Conservation (phyloP, 2,113 vertebrate genomes). For the Spermophilus dauricus region DNA sequence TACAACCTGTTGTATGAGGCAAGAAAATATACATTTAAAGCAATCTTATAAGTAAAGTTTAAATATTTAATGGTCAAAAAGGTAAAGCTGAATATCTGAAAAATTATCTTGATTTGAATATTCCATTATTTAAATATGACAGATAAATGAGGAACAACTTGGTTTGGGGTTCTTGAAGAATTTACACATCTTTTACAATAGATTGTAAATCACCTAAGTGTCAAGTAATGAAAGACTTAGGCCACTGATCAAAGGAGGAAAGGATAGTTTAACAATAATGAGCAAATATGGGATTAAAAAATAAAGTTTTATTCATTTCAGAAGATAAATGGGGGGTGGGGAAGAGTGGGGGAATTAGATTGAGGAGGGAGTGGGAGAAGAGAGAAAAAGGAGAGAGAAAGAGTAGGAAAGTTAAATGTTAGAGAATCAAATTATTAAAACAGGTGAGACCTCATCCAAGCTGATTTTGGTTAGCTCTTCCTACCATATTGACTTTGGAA, state of each 20-base stretch:
- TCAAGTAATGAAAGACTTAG: slow-evolving; percentile 27
- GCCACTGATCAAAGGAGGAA: slow-evolving; percentile 2
- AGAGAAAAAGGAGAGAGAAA: background rate
- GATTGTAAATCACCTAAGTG: background rate
- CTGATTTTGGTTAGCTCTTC: background rate
- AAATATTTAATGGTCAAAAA: background rate
- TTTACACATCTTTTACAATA: slow-evolving; percentile 29
- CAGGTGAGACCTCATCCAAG: background rate
- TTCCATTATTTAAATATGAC: background rate
- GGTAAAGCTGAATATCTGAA: background rate
- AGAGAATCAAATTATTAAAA: background rate
- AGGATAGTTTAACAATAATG: background rate
- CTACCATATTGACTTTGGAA: background rate
- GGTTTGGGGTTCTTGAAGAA: background rate
- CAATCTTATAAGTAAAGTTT: background rate
- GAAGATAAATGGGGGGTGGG: background rate
- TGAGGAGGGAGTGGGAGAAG: background rate
- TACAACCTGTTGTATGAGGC: background rate
- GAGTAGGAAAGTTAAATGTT: background rate
- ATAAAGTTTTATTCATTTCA: slow-evolving; percentile 5
- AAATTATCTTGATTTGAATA: slow-evolving; percentile 20
- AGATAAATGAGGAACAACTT: background rate
- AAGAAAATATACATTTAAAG: slow-evolving; percentile 13
- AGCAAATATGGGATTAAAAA: background rate
- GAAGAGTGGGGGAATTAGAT: background rate